phyloP scores from a whole-genome alignment of 2,113 vertebrate genomes.

The Takifugu bimaculatus region DNA sequence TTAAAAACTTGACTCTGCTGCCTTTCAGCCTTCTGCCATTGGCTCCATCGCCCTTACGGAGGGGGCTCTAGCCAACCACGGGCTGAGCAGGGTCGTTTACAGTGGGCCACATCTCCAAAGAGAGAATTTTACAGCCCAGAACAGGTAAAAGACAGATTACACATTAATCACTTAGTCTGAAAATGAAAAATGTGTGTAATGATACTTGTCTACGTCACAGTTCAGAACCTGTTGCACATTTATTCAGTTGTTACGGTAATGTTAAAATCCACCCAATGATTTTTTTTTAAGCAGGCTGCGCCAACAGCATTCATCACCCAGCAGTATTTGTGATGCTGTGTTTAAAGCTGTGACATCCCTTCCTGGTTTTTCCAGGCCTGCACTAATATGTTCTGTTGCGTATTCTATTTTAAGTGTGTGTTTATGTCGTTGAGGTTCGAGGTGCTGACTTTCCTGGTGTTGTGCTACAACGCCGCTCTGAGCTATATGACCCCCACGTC shows the following conservation, averaged over 20 bases:
- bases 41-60: constrained; percentile 95
- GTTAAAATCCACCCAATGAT: too few relatives aligned
- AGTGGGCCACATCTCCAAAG: constrained; percentile 95
- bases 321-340: too few relatives aligned
- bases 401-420: constrained; percentile 8
- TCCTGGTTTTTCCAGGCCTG: not conserved
- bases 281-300: too few relatives aligned
- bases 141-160: constrained; percentile 75
- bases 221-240: not conserved
- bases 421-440: constrained; percentile 82
- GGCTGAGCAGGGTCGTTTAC: constrained; percentile 90
- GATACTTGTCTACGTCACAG: too few relatives aligned
- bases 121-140: constrained; percentile 95
- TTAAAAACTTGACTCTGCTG: constrained; percentile 1
- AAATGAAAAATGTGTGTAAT: too few relatives aligned
- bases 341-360: too few relatives aligned
- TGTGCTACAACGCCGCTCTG: constrained; percentile 94
- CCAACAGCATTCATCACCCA: too few relatives aligned
- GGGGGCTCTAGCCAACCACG: constrained; percentile 92
- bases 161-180: too few relatives aligned
- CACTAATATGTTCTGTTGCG: not conserved
- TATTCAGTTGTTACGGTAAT: too few relatives aligned
- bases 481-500: constrained; percentile 89
- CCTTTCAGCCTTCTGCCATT: constrained; percentile 86
- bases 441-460: constrained; percentile 92